These are phyloP conservation scores for Euzophera pinguis DNA, from an alignment of 2,888 invertebrate species.

Conservation along the genomic window DNA sequence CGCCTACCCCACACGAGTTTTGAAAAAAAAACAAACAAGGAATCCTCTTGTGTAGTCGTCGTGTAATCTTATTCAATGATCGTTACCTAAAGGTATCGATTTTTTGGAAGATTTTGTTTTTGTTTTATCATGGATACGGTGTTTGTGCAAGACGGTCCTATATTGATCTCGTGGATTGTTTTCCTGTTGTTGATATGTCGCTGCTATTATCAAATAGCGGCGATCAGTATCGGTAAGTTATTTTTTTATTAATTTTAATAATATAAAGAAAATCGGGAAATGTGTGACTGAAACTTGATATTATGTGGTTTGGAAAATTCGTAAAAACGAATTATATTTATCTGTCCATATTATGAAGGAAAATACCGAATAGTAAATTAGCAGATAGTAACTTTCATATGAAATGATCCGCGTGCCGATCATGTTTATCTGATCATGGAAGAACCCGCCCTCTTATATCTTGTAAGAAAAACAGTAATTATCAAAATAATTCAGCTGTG, in stretches of 20 bases:
- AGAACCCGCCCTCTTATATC: background rate
- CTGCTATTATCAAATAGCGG: constrained; percentile 63
- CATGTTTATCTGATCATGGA: background rate
- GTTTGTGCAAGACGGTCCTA: constrained; percentile 63
- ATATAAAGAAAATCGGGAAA: too few species aligned
- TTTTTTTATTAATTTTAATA: background rate
- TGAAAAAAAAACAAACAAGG: constrained; percentile 17
- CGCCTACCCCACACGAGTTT: constrained; percentile 56
- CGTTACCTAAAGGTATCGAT: too few species aligned
- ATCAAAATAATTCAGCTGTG: too few species aligned
- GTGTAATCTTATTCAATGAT: background rate
- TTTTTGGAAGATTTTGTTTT: background rate
- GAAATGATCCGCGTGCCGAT: background rate
- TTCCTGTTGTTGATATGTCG: constrained; percentile 65
- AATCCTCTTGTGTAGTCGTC: background rate
- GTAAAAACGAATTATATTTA: too few species aligned
- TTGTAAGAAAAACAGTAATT: background rate
- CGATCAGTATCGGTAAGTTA: constrained; percentile 42
- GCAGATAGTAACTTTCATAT: background rate
- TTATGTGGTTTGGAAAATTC: too few species aligned
- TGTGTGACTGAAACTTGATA: too few species aligned
- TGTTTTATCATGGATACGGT: constrained; percentile 45
- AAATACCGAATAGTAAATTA: too few species aligned
- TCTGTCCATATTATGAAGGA: too few species aligned
- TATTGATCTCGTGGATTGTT: constrained; percentile 68